Conservation (phyloP, 2,888 invertebrate genomes). For the Saturnia pavonia region DNA sequence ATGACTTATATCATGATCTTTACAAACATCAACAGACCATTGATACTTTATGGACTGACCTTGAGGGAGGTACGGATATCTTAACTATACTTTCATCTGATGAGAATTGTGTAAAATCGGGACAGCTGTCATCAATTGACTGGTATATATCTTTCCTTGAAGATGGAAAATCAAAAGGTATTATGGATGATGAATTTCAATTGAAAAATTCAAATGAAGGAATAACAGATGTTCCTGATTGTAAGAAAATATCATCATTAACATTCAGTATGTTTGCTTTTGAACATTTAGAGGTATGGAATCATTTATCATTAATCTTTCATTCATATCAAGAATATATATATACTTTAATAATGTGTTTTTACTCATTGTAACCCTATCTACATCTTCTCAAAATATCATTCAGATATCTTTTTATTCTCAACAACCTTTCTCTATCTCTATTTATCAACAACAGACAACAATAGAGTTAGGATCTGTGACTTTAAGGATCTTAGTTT, state of each 20-base stretch:
- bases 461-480: no score
- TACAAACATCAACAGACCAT: conserved; percentile 83
- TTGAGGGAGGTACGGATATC: conserved; percentile 83
- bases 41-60: conserved; percentile 80
- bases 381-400: no score
- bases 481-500: no score
- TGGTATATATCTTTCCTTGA: conserved; percentile 84
- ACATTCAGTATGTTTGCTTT: conserved; percentile 72
- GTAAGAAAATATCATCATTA: conserved; percentile 80
- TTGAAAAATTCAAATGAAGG: conserved; percentile 45
- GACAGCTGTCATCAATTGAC: conserved; percentile 85
- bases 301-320: background rate
- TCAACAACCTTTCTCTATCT: no score
- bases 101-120: conserved; percentile 85
- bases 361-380: background rate
- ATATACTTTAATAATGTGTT: background rate
- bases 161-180: conserved; percentile 76
- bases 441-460: no score
- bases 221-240: conserved; percentile 81
- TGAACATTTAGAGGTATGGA: conserved; percentile 69
- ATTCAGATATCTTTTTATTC: no score
- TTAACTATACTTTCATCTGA: conserved; percentile 83
- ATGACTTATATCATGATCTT: conserved; percentile 84
- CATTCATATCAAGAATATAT: background rate
- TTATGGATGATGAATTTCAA: conserved; percentile 55